phyloP scores from a whole-genome alignment of 1,140 invertebrate species.

The Drosophila sproati region DNA sequence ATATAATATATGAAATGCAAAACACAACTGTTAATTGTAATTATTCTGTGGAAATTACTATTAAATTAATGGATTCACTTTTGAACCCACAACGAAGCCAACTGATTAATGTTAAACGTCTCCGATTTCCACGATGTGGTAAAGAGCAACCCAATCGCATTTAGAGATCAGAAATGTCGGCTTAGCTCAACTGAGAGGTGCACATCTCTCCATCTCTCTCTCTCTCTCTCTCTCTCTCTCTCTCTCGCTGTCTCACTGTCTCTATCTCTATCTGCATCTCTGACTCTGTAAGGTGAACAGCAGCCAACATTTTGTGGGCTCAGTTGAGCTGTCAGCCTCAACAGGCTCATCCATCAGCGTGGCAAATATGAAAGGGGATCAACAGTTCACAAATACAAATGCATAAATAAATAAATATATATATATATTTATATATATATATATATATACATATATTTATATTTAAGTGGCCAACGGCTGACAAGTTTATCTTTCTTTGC shows the following conservation, averaged over 20 bases:
- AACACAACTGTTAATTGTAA: too few species aligned
- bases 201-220: neutral
- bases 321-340: constrained; percentile 6
- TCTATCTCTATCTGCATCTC: neutral
- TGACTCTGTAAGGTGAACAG: constrained; percentile 2
- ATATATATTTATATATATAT: too few species aligned
- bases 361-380: constrained; percentile 31
- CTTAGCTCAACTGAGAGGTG: constrained; percentile 21
- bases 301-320: constrained; percentile 13
- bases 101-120: constrained; percentile 3
- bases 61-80: constrained; percentile 31
- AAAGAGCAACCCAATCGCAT: constrained; percentile 30
- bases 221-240: too few species aligned
- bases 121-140: constrained; percentile 18
- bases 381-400: neutral
- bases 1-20: too few species aligned
- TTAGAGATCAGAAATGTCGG: constrained; percentile 34
- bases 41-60: neutral
- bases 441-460: neutral
- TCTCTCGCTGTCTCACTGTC: neutral
- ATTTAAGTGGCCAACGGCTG: constrained; percentile 17
- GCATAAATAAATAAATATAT: neutral
- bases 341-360: constrained; percentile 17
- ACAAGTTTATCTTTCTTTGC: constrained; percentile 18
- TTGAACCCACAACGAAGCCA: neutral